These are phyloP conservation scores for Gandaritis pyraliata DNA, from an alignment of 2,888 invertebrate species.

Conservation along the genomic window DNA sequence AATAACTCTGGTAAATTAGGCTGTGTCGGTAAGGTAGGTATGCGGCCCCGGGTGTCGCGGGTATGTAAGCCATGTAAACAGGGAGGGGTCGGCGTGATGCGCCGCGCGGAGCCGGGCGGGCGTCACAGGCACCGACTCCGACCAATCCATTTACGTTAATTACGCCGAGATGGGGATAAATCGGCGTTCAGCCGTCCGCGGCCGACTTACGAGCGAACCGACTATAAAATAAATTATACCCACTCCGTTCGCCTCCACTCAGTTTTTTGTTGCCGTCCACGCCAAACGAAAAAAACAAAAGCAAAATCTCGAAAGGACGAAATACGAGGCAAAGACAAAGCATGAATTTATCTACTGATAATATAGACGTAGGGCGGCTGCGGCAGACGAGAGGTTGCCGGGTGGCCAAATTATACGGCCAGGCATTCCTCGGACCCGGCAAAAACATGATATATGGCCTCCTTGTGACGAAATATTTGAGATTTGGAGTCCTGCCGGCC, in stretches of 20 bases:
- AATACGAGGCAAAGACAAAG: constrained; percentile 84
- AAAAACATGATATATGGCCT: constrained; percentile 83
- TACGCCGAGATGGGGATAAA: constrained; percentile 82
- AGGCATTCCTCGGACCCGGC: constrained; percentile 76
- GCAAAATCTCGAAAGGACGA: constrained; percentile 81
- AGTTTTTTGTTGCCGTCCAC: constrained; percentile 81
- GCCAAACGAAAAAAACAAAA: constrained; percentile 74
- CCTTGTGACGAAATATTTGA: constrained; percentile 82
- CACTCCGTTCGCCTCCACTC: constrained; percentile 83
- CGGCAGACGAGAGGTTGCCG: constrained; percentile 75
- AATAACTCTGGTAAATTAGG: constrained; percentile 52
- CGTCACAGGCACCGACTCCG: constrained; percentile 71
- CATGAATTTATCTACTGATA: constrained; percentile 85
- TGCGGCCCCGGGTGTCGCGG: constrained; percentile 40
- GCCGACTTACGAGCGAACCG: constrained; percentile 83
- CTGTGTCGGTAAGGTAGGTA: constrained; percentile 39
- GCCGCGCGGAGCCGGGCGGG: constrained; percentile 51
- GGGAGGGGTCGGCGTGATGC: constrained; percentile 57
- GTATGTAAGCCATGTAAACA: constrained; percentile 55
- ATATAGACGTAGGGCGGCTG: constrained; percentile 83
- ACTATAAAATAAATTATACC: constrained; percentile 85
- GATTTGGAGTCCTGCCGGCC: constrained; percentile 76
- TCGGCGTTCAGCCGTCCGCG: constrained; percentile 83
- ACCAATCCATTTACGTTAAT: constrained; percentile 84
- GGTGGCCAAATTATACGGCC: constrained; percentile 82